Base-by-base conservation (phyloP, 2,113 vertebrate species). In the Channa argus region DNA sequence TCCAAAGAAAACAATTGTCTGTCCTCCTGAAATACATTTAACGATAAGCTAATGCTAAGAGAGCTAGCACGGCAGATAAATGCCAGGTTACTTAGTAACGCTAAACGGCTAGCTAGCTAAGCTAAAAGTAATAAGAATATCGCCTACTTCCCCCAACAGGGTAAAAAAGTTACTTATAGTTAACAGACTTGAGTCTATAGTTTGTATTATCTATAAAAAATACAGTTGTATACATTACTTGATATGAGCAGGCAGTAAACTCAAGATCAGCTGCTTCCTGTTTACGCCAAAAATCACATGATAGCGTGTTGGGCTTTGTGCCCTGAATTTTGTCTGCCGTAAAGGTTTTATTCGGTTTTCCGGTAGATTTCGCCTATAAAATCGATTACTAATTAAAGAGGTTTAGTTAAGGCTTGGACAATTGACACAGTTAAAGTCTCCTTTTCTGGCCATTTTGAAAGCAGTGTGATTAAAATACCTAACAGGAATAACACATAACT, bases 181-280 rank as follows among this genome's bases (percentile, higher is more conserved):
- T 6, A 50, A 6, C 2, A 12, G 38, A 11, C 6, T 65, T 60
- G 0, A 41, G 6, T 36, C 41, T 2, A 6, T 2, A 43, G 41
- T 39, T 64, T 59, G 8, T 11, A 3, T 53, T 77, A 36, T 45
- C 46, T 56, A 68, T 6, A 8, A 54, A 33, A 10, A 52, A 39
- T 0, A 58, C 14, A 63, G 49, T 9, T 47, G 70, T 45, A 76
- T 54, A 78, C 84, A 86, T 90, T 89, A 90, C 83, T 89, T 74
- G 61, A 36, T 72, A 63, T 52, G 70, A 83, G 58, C 67, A 82
- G 75, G 15, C 55, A 73, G 77, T 71, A 39, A 58, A 78, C 66
- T 80, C 71, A 54, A 53, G 79, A 88, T 92, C 90, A 92, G 89
- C 90, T 92, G 89, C 91, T 93, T 93, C 91, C 92, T 91, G 91